These are phyloP conservation scores for Oophaga pumilio DNA, from an alignment of 2,113 vertebrate species.

Conservation along the genomic window DNA sequence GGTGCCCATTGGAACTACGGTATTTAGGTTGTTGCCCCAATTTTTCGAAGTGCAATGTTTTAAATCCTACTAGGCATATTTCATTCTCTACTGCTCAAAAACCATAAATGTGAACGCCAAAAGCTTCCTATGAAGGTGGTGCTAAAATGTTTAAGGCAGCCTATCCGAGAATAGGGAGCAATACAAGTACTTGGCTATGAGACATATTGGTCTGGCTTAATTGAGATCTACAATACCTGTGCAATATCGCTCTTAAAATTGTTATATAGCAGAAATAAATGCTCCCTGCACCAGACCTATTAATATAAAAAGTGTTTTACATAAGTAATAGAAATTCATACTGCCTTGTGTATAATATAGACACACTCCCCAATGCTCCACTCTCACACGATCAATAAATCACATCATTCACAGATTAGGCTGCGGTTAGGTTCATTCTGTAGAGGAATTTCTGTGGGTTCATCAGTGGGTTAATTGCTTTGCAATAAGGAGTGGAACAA, in stretches of 20 bases:
- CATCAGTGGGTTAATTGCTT: conserved; percentile 58
- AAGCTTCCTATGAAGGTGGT: not conserved
- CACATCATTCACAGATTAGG: conserved; percentile 48
- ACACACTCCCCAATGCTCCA: not conserved
- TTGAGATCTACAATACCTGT: not conserved
- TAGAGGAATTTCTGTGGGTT: conserved; percentile 50
- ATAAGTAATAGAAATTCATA: not conserved
- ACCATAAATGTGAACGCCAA: too few species aligned
- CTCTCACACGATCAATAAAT: conserved; percentile 49
- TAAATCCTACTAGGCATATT: too few species aligned
- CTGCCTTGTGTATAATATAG: conserved; percentile 9
- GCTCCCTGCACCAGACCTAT: not conserved
- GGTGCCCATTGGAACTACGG: too few species aligned
- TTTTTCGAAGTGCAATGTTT: too few species aligned
- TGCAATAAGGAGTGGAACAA: conserved; percentile 55
- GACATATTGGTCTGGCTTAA: too few species aligned
- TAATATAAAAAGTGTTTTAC: not conserved
- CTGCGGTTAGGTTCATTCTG: conserved; percentile 44
- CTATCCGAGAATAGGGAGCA: not conserved
- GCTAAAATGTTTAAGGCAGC: not conserved
- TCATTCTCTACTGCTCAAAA: too few species aligned
- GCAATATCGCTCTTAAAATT: not conserved
- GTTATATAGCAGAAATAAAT: not conserved
- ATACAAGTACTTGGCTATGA: not conserved
- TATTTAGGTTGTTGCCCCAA: too few species aligned